phyloP scores from a whole-genome alignment of 2,888 invertebrate genomes.

The Cataglyphis altisquamis region DNA sequence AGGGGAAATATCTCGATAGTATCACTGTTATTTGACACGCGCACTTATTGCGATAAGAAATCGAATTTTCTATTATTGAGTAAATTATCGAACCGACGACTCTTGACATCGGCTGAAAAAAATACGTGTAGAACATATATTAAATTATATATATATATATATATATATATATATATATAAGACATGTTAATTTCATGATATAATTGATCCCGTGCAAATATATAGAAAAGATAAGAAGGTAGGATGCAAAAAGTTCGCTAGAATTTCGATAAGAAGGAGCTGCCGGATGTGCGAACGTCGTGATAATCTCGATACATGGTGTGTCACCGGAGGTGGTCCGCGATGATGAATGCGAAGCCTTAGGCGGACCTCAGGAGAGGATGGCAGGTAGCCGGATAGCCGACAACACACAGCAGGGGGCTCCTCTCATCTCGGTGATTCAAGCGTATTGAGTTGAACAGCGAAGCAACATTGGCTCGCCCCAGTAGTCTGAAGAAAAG shows the following conservation, averaged over 20 bases:
- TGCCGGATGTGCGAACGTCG: constrained; percentile 54
- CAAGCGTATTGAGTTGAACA: constrained; percentile 55
- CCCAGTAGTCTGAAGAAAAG: constrained; percentile 62
- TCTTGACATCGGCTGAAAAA: not conserved
- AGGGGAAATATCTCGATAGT: not conserved
- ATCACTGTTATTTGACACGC: not conserved
- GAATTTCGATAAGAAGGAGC: constrained; percentile 56
- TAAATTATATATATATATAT: not conserved
- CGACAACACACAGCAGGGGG: constrained; percentile 81
- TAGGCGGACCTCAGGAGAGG: constrained; percentile 70
- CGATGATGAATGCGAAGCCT: constrained; percentile 81
- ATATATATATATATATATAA: not conserved
- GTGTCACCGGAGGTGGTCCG: constrained; percentile 83
- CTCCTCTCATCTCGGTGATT: constrained; percentile 71
- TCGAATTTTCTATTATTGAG: constrained; percentile 12
- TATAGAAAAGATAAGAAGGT: not conserved
- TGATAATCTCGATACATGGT: constrained; percentile 77
- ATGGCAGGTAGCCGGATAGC: constrained; percentile 80
- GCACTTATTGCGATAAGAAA: not conserved
- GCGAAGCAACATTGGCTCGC: constrained; percentile 50
- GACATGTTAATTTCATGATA: not conserved
- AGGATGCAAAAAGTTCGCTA: not conserved
- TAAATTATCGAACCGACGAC: not conserved
- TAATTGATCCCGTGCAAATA: constrained; percentile 26
- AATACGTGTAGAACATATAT: not conserved